These are phyloP conservation scores for Poicephalus meyeri DNA, from an alignment of 2,113 vertebrate genomes.

Conservation along the genomic window DNA sequence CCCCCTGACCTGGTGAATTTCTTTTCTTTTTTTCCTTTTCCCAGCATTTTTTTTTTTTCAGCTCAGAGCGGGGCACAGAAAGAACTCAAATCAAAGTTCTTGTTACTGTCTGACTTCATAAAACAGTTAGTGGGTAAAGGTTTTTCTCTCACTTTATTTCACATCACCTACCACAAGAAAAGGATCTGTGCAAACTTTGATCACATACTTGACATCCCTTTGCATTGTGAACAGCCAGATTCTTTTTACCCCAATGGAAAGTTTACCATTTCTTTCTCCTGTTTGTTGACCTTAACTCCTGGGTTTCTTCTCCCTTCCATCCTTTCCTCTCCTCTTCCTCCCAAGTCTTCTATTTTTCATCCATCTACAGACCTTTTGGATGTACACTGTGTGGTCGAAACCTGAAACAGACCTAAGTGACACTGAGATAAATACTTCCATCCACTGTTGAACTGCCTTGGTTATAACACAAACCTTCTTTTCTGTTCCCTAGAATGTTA, in stretches of 20 bases:
- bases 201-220: background rate
- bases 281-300: background rate
- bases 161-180: background rate
- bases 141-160: background rate
- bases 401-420: background rate
- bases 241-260: background rate
- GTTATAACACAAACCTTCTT: conserved; percentile 10
- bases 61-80: fast-evolving
- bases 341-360: background rate
- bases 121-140: background rate
- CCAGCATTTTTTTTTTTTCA: background rate
- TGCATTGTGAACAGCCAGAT: background rate
- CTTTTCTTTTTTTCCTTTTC: background rate
- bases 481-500: conserved; percentile 86
- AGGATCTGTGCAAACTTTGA: background rate
- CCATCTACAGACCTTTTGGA: background rate
- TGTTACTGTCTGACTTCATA: background rate
- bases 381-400: background rate
- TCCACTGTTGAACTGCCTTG: background rate
- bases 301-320: background rate
- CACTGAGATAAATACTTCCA: background rate
- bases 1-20: background rate
- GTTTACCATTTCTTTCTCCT: background rate
- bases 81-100: background rate
- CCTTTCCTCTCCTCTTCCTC: background rate